Evolutionary conservation across 2,797 vertebrate genomes (phyloP).

Genomic region (Toxotes lorentzi): DNA sequence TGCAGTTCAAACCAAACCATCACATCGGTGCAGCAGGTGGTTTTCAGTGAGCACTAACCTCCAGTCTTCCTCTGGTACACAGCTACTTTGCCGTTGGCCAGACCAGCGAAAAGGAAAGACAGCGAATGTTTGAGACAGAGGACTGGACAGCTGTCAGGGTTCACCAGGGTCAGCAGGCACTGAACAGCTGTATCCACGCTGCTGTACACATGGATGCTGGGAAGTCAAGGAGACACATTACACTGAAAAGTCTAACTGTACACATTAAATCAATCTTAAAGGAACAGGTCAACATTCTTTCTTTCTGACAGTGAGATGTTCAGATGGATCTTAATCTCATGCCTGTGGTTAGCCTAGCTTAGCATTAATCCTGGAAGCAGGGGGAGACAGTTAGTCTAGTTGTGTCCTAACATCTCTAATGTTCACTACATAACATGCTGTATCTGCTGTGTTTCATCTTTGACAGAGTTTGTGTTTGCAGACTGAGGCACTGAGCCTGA

Average conservation of each 20-base stretch:
- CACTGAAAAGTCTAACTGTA: background rate
- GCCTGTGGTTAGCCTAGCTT: background rate
- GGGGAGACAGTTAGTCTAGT: background rate
- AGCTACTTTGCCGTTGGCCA: slow-evolving; percentile 88
- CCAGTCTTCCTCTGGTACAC: slow-evolving; percentile 85
- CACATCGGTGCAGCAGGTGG: background rate
- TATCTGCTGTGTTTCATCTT: background rate
- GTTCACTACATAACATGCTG: background rate
- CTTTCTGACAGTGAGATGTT: background rate
- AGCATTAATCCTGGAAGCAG: background rate
- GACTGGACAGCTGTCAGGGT: slow-evolving; percentile 83
- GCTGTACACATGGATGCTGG: slow-evolving; percentile 89
- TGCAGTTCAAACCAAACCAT: background rate
- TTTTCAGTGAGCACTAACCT: slow-evolving; percentile 68
- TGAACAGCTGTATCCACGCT: slow-evolving; percentile 89
- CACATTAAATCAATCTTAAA: background rate
- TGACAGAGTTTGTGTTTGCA: background rate
- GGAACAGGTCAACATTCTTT: background rate
- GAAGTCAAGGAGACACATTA: slow-evolving; percentile 13
- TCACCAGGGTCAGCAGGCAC: slow-evolving; percentile 85
- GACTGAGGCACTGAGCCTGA: background rate
- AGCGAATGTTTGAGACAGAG: slow-evolving; percentile 85
- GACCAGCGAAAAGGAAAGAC: slow-evolving; percentile 87
- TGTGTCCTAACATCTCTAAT: background rate
- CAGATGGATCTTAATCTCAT: background rate